Evolutionary conservation across 2,888 invertebrate species (phyloP), one percentile per base, ranked within the genome.

Genomic region (Parnassius apollo): DNA sequence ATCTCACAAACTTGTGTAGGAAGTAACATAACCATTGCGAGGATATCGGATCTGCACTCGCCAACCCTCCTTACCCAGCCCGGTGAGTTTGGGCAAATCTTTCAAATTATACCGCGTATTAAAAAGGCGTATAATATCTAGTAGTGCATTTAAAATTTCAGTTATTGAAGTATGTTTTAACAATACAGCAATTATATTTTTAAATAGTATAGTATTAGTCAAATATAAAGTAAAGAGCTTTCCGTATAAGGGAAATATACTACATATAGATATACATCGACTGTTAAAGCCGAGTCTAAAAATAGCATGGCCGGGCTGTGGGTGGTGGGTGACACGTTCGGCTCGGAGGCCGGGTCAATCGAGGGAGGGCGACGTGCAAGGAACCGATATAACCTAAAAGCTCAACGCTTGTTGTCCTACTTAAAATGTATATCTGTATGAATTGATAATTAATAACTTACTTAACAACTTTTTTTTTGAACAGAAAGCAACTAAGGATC

Each of bases 321-420:
- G 86, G 86, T 73, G 85, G 88, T 61, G 88, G 88, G 89, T 86
- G 89, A 84, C 86, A 85, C 83, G 74, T 78, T 77, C 78, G 76
- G 79, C 78, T 73, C 75, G 75, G 83, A 85, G 88, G 89, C 85
- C 88, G 85, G 90, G 89, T 89, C 89, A 90, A 76, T 80, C 79
- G 77, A 77, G 73, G 77, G 74, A 73, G 71, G 69, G 49, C 70
- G 68, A 70, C 50, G 68, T 51, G 48, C 48, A 54, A 45, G 69
- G 70, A 66, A 68, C 66, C 69, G 68, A 74, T 72, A 75, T 70
- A 73, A 75, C 72, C 72, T 71, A 65, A 68, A 72, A 73, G 73
- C 68, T 71, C 67, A 64, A 72, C 72, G 68, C 72, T 67, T 59
- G 55, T 62, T 69, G 70, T 73, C 71, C 70, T 67, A 70, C 65